These are phyloP conservation scores for Anseranas semipalmata DNA, from an alignment of 2,113 vertebrate genomes.

Conservation along the genomic window DNA sequence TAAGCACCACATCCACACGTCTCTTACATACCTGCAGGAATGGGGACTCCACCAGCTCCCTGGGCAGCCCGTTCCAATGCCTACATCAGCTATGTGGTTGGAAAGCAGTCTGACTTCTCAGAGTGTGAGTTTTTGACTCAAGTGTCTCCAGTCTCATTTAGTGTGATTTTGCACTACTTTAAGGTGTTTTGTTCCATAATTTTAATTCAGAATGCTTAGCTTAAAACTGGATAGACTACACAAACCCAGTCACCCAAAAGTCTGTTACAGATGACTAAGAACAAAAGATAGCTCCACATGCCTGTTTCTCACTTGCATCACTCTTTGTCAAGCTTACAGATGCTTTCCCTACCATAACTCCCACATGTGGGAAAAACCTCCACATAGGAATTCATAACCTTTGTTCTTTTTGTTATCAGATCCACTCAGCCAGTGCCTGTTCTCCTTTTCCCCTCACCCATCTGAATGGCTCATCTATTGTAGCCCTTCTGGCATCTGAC, in stretches of 20 bases:
- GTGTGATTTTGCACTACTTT: neutral
- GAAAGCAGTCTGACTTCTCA: neutral
- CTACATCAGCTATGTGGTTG: rapidly evolving
- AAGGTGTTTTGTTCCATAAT: neutral
- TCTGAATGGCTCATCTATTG: constrained; percentile 22
- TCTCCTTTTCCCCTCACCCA: neutral
- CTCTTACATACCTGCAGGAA: too few relatives aligned
- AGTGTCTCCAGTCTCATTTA: neutral
- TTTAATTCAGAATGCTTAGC: neutral
- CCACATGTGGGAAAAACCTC: rapidly evolving
- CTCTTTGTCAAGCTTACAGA: neutral
- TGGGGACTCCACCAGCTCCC: too few relatives aligned
- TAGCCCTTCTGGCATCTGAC: neutral
- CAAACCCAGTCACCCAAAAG: neutral
- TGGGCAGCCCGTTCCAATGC: too few relatives aligned
- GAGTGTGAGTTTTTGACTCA: neutral
- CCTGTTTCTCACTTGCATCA: neutral
- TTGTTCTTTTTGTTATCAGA: neutral
- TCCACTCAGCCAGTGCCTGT: neutral
- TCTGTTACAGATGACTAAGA: neutral
- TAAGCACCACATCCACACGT: too few relatives aligned
- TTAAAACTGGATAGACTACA: neutral
- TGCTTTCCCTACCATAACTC: neutral
- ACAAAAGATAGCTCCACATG: neutral
- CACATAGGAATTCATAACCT: neutral